Evolutionary conservation across 2,797 vertebrate species (phyloP).

Genomic region (Lacerta viridis): DNA sequence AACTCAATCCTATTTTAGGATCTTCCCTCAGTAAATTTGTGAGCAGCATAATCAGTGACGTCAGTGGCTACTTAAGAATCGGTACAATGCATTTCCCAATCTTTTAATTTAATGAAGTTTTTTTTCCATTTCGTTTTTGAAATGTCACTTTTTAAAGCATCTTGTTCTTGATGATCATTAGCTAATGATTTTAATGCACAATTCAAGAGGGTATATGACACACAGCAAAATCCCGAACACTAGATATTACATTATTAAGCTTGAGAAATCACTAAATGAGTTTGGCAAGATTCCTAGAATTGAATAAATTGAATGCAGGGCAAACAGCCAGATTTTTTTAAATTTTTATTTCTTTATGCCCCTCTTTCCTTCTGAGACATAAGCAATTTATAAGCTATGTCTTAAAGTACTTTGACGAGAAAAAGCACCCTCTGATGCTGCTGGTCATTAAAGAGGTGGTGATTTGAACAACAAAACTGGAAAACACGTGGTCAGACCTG

Average conservation of each 20-base stretch:
- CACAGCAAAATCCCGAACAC: constrained; percentile 1
- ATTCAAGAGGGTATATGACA: not conserved
- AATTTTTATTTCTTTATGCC: constrained; percentile 22
- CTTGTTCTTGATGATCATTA: not conserved
- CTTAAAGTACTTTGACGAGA: constrained; percentile 1
- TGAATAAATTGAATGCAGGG: constrained; percentile 38
- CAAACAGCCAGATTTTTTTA: constrained; percentile 1
- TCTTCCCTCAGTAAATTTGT: constrained; percentile 14
- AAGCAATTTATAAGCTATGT: constrained; percentile 1
- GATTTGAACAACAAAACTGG: constrained; percentile 25
- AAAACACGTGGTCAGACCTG: constrained; percentile 17
- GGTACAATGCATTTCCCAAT: not conserved
- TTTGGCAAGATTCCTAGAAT: not conserved
- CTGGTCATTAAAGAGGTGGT: constrained; percentile 46
- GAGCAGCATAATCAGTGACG: not conserved
- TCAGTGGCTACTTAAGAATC: not conserved
- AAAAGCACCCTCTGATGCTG: constrained; percentile 37
- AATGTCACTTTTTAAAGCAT: constrained; percentile 16
- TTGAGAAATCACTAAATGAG: constrained; percentile 28
- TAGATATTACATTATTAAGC: not conserved
- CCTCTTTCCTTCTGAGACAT: constrained; percentile 3
- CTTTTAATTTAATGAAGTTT: not conserved
- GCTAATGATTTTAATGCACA: constrained; percentile 20
- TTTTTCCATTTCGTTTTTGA: constrained; percentile 3
- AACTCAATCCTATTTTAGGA: constrained; percentile 47